phyloP scores from a whole-genome alignment of 2,888 invertebrate species.

The Lysandra coridon region DNA sequence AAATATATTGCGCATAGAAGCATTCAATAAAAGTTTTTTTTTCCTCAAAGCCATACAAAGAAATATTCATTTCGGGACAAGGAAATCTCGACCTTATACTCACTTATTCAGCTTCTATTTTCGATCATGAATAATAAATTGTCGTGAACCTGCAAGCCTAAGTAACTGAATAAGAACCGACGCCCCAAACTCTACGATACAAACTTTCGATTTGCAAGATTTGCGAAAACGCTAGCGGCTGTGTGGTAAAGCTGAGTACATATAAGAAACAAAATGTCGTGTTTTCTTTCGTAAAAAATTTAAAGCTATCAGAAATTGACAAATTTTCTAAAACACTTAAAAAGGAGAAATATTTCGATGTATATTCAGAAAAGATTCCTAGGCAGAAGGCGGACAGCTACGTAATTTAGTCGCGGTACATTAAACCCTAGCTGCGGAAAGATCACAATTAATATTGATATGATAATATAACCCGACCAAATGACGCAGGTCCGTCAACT shows the following conservation, averaged over 20 bases:
- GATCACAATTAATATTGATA: no score
- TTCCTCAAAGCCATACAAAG: conserved; percentile 29
- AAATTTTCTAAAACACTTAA: no score
- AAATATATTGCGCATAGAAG: conserved; percentile 30
- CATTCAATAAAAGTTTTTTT: conserved; percentile 32
- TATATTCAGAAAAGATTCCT: no score
- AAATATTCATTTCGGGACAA: background rate
- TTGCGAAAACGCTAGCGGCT: conserved; percentile 64
- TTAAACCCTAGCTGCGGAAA: no score
- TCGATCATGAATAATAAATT: conserved; percentile 33
- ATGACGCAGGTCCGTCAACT: no score
- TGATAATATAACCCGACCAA: no score
- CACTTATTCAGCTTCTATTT: background rate
- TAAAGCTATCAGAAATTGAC: no score
- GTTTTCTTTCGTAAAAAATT: no score
- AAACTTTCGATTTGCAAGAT: conserved; percentile 70
- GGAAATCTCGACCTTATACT: conserved; percentile 11
- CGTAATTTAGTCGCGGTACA: no score
- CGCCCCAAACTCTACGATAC: conserved; percentile 63
- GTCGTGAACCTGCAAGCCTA: conserved; percentile 49
- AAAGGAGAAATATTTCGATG: no score
- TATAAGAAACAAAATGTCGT: conserved; percentile 28
- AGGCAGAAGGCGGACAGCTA: no score
- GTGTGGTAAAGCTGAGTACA: conserved; percentile 40
- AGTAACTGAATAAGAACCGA: conserved; percentile 70